These are phyloP conservation scores for Lacanobia oleracea DNA, from an alignment of 2,888 invertebrate genomes.

Conservation along the genomic window DNA sequence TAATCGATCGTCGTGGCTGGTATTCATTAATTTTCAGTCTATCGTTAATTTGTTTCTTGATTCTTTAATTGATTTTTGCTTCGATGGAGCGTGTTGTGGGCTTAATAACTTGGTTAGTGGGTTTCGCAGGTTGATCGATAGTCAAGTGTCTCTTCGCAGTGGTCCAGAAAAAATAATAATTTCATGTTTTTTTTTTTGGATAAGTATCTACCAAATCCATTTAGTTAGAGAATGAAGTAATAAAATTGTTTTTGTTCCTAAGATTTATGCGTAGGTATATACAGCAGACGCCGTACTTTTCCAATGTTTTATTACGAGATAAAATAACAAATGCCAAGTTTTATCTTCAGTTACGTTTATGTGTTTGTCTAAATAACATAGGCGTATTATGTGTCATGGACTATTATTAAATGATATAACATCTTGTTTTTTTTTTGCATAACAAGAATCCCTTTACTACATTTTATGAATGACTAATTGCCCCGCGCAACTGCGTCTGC, in stretches of 20 bases:
- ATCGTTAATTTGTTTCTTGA: slow-evolving; percentile 14
- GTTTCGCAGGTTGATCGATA: not conserved
- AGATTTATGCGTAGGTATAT: slow-evolving; percentile 46
- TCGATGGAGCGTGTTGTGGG: not conserved
- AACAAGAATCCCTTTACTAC: too few species aligned
- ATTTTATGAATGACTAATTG: too few species aligned
- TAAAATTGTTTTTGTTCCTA: slow-evolving; percentile 50
- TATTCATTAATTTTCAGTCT: slow-evolving; percentile 40
- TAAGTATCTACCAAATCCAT: slow-evolving; percentile 41
- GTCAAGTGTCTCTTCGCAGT: not conserved
- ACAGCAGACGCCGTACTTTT: slow-evolving; percentile 31
- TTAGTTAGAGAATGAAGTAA: slow-evolving; percentile 38
- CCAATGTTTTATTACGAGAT: slow-evolving; percentile 53
- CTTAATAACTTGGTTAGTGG: not conserved
- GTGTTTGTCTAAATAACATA: slow-evolving; percentile 29
- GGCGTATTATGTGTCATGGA: slow-evolving; percentile 22
- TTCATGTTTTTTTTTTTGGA: slow-evolving; percentile 12
- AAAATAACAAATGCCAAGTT: slow-evolving; percentile 50
- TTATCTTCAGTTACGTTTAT: slow-evolving; percentile 52
- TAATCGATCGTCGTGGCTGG: slow-evolving; percentile 9
- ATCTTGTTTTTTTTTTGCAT: not conserved
- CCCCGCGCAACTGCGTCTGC: too few species aligned
- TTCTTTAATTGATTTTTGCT: slow-evolving; percentile 3
- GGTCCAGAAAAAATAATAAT: slow-evolving; percentile 8
- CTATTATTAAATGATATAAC: not conserved